Conservation (phyloP, 2,888 invertebrate genomes). For the Lomographa bimaculata region DNA sequence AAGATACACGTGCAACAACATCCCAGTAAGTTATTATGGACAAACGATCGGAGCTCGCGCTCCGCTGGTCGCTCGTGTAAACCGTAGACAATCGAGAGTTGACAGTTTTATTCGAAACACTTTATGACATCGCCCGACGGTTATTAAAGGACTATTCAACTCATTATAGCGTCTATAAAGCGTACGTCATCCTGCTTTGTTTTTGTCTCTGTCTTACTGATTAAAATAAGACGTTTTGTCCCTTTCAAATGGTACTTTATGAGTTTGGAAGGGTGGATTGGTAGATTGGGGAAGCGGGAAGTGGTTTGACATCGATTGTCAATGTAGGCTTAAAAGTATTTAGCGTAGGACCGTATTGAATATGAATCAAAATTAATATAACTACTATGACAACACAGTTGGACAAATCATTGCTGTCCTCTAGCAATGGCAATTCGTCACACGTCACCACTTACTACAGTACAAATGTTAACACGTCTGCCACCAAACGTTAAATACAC, state of each 20-base stretch:
- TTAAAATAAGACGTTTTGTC: slow-evolving; percentile 6
- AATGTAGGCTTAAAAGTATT: too few relatives aligned
- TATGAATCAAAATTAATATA: too few relatives aligned
- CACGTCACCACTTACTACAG: too few relatives aligned
- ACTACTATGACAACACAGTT: too few relatives aligned
- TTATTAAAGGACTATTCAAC: slow-evolving; percentile 69
- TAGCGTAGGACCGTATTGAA: too few relatives aligned
- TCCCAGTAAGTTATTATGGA: too few relatives aligned
- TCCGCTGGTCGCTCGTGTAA: slow-evolving; percentile 23
- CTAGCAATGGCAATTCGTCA: too few relatives aligned
- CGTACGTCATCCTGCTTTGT: slow-evolving; percentile 78
- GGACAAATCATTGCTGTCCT: too few relatives aligned
- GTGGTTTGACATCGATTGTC: background rate
- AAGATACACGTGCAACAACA: too few relatives aligned
- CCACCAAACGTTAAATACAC: too few relatives aligned
- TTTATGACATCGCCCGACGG: slow-evolving; percentile 29
- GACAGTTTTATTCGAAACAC: slow-evolving; percentile 34
- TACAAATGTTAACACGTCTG: too few relatives aligned
- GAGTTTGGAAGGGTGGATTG: slow-evolving; percentile 5
- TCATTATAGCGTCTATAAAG: slow-evolving; percentile 79
- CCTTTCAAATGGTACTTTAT: slow-evolving; percentile 1
- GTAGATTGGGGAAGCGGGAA: slow-evolving; percentile 2
- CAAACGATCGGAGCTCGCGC: slow-evolving; percentile 7
- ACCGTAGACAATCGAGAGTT: slow-evolving; percentile 33
- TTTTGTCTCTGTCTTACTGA: slow-evolving; percentile 45